phyloP scores from a whole-genome alignment of 37 sponge, comb jelly and placozoan genomes.

The Cladorhizidae sp. region DNA sequence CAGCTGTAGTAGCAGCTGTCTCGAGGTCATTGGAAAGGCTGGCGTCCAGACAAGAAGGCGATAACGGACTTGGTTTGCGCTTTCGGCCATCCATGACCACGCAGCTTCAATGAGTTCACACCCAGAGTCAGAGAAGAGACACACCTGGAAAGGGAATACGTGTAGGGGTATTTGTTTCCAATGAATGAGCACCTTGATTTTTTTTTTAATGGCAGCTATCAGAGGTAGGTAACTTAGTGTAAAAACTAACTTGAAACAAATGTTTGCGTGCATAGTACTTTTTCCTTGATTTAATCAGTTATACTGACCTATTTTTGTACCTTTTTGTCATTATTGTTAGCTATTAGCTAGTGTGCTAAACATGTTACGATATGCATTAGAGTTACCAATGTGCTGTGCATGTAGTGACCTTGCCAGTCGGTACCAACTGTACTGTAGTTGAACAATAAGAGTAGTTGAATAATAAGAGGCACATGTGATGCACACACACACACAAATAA shows the following conservation, averaged over 20 bases:
- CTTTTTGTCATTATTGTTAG: no score
- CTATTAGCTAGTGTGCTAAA: no score
- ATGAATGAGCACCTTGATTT: slow-evolving; percentile 6
- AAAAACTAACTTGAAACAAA: no score
- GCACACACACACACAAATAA: neutral
- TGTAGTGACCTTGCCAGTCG: no score
- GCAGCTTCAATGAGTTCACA: neutral
- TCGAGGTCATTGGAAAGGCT: neutral
- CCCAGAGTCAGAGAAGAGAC: neutral
- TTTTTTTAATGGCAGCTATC: slow-evolving; percentile 17
- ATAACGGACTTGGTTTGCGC: neutral
- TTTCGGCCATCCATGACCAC: neutral
- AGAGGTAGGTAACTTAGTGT: slow-evolving; percentile 15
- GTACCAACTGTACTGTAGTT: no score
- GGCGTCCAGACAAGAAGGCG: slow-evolving; percentile 4
- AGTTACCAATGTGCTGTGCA: no score
- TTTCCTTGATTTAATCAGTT: neutral
- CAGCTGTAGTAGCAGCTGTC: neutral
- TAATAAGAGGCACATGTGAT: no score
- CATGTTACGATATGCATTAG: no score
- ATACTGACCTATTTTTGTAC: neutral
- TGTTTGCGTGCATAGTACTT: no score
- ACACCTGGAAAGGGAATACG: neutral
- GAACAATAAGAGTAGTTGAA: no score
- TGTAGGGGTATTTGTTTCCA: neutral